These are phyloP conservation scores for Cephalopterus ornatus DNA, from an alignment of 2,113 vertebrate genomes.

Conservation along the genomic window DNA sequence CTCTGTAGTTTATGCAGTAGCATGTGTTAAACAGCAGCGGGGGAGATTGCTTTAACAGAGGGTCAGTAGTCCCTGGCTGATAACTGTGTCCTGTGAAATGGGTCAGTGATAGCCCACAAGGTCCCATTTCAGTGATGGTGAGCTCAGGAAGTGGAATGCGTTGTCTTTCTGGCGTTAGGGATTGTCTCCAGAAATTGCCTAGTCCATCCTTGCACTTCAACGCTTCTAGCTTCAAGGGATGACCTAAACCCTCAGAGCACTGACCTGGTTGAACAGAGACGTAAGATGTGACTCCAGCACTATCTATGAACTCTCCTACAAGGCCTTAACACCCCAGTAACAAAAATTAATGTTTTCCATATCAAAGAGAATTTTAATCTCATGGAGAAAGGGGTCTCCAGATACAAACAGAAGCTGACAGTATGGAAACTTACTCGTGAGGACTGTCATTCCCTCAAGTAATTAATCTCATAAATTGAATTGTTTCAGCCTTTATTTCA, in stretches of 20 bases:
- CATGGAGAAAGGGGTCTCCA: background rate
- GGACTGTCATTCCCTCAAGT: background rate
- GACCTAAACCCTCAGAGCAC: background rate
- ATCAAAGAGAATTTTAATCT: background rate
- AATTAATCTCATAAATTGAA: background rate
- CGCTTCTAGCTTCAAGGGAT: background rate
- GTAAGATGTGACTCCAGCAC: background rate
- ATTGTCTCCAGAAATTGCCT: background rate
- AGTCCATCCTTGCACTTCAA: background rate
- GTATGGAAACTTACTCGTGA: background rate
- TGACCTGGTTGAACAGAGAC: background rate
- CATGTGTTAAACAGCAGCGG: background rate
- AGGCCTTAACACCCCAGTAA: background rate
- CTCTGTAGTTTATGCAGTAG: background rate
- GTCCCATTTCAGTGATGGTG: fast-evolving
- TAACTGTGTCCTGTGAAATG: background rate
- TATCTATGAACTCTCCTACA: background rate
- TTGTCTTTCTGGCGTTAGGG: background rate
- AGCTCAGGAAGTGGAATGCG: background rate
- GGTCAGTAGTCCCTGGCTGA: background rate
- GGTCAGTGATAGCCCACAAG: background rate
- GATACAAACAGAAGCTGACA: background rate
- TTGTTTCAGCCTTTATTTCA: background rate
- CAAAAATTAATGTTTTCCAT: background rate
- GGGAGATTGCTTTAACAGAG: background rate